These are phyloP conservation scores for Cepaea nemoralis DNA, from an alignment of 1,140 invertebrate genomes.

Conservation along the genomic window DNA sequence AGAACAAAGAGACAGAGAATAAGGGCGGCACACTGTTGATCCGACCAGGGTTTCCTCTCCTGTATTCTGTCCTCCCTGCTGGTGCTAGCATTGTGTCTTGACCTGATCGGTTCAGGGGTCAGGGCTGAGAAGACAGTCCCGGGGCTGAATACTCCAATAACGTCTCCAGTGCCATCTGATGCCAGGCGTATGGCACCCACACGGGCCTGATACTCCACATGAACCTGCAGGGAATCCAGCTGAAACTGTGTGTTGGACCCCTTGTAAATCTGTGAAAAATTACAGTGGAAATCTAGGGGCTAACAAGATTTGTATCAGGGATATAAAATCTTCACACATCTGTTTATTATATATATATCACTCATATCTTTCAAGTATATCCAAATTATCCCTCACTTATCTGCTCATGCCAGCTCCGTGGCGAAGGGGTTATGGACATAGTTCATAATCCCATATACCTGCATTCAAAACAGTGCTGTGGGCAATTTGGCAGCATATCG, in stretches of 20 bases:
- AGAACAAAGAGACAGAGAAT: slow-evolving; percentile 77
- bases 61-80: slow-evolving; percentile 27
- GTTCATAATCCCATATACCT: no score
- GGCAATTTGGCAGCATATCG: no score
- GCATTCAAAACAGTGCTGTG: no score
- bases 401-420: no score
- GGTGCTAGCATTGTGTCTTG: slow-evolving; percentile 32
- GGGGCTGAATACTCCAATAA: slow-evolving; percentile 79
- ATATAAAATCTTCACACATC: no score
- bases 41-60: slow-evolving; percentile 75
- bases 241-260: slow-evolving; percentile 78
- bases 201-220: slow-evolving; percentile 80
- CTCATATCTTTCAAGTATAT: no score
- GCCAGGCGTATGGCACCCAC: slow-evolving; percentile 82
- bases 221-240: slow-evolving; percentile 79
- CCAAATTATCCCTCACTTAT: no score
- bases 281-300: neutral
- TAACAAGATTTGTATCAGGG: no score
- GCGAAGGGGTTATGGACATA: no score
- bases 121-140: slow-evolving; percentile 75
- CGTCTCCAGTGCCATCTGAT: slow-evolving; percentile 65
- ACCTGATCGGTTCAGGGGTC: slow-evolving; percentile 56
- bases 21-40: slow-evolving; percentile 79
- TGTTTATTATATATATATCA: no score
- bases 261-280: slow-evolving; percentile 77